Percentiles rank a stretch among this genome's conserved stretches.
phyloP scores from a whole-genome alignment of 1,140 invertebrate genomes.

The Drosophila azteca region DNA sequence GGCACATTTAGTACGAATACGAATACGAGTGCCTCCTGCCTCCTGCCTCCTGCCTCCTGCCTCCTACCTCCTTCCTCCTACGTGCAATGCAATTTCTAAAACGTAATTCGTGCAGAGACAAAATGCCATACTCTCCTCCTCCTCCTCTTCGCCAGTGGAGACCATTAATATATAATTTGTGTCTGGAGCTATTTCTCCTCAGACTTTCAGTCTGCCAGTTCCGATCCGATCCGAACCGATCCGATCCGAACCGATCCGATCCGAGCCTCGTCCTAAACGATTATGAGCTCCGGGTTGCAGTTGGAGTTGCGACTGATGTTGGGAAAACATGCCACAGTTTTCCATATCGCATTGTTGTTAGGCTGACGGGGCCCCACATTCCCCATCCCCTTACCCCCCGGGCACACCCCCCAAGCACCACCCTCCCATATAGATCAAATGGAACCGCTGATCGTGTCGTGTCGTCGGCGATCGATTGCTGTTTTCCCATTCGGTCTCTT shows the following conservation, averaged over 20 bases:
- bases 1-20: slow-evolving; percentile 33
- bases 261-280: slow-evolving; percentile 57
- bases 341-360: slow-evolving; percentile 40
- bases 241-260: neutral
- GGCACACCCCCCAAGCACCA: neutral
- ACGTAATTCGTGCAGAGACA: slow-evolving; percentile 78
- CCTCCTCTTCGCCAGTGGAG: slow-evolving; percentile 17
- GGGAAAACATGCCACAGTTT: slow-evolving; percentile 60
- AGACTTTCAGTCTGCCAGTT: slow-evolving; percentile 19
- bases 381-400: neutral
- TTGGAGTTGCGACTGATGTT: slow-evolving; percentile 36
- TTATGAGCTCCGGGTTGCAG: slow-evolving; percentile 54
- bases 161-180: slow-evolving; percentile 78
- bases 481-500: slow-evolving; percentile 6
- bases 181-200: slow-evolving; percentile 57
- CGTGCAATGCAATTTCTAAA: slow-evolving; percentile 77
- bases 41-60: slow-evolving; percentile 13
- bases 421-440: slow-evolving; percentile 64
- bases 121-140: slow-evolving; percentile 48
- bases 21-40: too few species aligned
- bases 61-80: slow-evolving; percentile 13
- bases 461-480: slow-evolving; percentile 45
- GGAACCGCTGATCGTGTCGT: slow-evolving; percentile 69
- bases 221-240: neutral
- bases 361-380: slow-evolving; percentile 43